Percentiles rank a stretch among this genome's conserved stretches.
phyloP scores from a whole-genome alignment of 2,797 vertebrate genomes.

The Bradypus variegatus region DNA sequence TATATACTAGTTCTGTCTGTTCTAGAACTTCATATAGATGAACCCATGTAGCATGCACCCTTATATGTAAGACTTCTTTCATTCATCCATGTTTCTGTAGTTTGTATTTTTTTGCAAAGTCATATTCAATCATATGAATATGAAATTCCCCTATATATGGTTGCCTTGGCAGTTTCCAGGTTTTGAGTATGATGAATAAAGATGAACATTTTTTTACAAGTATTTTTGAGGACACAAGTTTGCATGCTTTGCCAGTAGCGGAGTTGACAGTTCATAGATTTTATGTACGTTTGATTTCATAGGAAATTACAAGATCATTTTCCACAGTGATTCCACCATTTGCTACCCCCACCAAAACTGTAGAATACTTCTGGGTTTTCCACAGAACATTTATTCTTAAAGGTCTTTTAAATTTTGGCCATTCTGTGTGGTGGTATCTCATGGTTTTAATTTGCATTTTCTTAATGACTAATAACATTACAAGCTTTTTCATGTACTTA shows the following conservation, averaged over 20 bases:
- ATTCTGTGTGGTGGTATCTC: no score
- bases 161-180: neutral
- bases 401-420: no score
- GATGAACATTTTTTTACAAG: no score
- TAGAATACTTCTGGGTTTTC: no score
- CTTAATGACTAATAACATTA: no score
- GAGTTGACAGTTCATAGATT: no score
- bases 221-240: neutral
- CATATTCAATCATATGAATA: neutral
- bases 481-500: neutral
- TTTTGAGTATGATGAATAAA: no score
- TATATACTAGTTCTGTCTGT: no score
- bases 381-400: no score
- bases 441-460: no score
- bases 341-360: neutral
- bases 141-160: neutral
- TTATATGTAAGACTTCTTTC: neutral
- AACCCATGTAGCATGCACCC: neutral
- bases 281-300: neutral
- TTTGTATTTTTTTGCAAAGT: neutral
- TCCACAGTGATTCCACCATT: neutral
- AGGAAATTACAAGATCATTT: no score
- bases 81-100: neutral
- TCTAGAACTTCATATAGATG: neutral
- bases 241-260: neutral